phyloP scores from a whole-genome alignment of 2,888 invertebrate genomes.

The Hyalella azteca region DNA sequence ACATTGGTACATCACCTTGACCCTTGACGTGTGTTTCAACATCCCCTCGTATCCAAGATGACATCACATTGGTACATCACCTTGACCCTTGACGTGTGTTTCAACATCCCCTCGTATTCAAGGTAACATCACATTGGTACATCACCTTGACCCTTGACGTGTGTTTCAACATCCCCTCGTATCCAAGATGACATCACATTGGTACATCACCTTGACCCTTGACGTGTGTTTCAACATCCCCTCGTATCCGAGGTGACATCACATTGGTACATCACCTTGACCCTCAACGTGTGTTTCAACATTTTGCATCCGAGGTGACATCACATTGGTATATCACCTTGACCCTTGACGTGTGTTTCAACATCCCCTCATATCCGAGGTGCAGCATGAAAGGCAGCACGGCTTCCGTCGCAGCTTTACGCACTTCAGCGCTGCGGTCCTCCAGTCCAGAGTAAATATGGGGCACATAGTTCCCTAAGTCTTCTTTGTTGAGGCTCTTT shows the following conservation, averaged over 20 bases:
- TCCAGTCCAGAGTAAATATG: slow-evolving; percentile 82
- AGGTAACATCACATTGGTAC: too few species aligned
- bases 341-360: slow-evolving; percentile 76
- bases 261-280: too few species aligned
- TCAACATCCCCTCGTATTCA: too few species aligned
- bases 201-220: slow-evolving; percentile 75
- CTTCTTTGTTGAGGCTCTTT: slow-evolving; percentile 70
- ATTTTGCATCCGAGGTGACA: background rate
- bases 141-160: slow-evolving; percentile 65
- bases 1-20: too few species aligned
- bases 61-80: too few species aligned
- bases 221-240: slow-evolving; percentile 76
- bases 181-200: background rate
- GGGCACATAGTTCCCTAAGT: slow-evolving; percentile 78
- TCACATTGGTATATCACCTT: slow-evolving; percentile 68
- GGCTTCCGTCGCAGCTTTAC: slow-evolving; percentile 88
- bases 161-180: background rate
- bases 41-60: too few species aligned
- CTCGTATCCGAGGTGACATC: slow-evolving; percentile 87
- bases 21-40: too few species aligned
- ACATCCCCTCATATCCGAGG: slow-evolving; percentile 81
- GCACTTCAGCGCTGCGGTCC: slow-evolving; percentile 88
- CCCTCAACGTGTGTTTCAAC: background rate
- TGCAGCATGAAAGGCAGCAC: slow-evolving; percentile 92
- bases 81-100: too few species aligned